These are phyloP conservation scores for Drosophila subpulchrella DNA, from an alignment of 1,140 invertebrate species.

Conservation along the genomic window DNA sequence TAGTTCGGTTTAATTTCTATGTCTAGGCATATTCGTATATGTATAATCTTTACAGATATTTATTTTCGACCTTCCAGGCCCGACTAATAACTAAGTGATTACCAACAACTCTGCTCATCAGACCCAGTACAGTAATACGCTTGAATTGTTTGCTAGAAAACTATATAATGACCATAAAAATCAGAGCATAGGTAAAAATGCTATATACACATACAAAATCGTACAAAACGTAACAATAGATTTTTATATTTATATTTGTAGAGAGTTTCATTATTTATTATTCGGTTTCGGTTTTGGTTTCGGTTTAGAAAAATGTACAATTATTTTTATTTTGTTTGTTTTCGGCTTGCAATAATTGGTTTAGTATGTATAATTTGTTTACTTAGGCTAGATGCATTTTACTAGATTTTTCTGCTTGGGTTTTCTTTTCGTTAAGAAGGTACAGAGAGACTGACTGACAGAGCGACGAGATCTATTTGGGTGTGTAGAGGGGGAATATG, in stretches of 20 bases:
- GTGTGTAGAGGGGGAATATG: slow-evolving; percentile 9
- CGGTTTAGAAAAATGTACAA: slow-evolving; percentile 70
- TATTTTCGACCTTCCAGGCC: slow-evolving; percentile 59
- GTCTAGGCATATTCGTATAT: slow-evolving; percentile 48
- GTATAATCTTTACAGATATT: slow-evolving; percentile 72
- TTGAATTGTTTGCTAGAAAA: slow-evolving; percentile 58
- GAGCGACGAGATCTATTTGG: slow-evolving; percentile 20
- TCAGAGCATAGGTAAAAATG: slow-evolving; percentile 63
- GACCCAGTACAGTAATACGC: slow-evolving; percentile 41
- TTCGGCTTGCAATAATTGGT: slow-evolving; percentile 18
- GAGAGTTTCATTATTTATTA: slow-evolving; percentile 7
- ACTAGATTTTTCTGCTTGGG: slow-evolving; percentile 48
- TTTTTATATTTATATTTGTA: slow-evolving; percentile 23
- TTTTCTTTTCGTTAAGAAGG: slow-evolving; percentile 62
- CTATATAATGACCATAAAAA: slow-evolving; percentile 56
- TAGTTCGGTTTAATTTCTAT: slow-evolving; percentile 47
- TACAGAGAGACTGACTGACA: slow-evolving; percentile 66
- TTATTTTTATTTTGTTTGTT: slow-evolving; percentile 60
- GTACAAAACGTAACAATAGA: slow-evolving; percentile 79
- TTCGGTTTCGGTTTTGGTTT: slow-evolving; percentile 30
- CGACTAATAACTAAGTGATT: slow-evolving; percentile 56
- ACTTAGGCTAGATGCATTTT: slow-evolving; percentile 69
- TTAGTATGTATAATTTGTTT: slow-evolving; percentile 61
- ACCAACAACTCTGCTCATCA: slow-evolving; percentile 62
- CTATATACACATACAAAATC: slow-evolving; percentile 77